These are phyloP conservation scores for Aricia agestis DNA, from an alignment of 1,140 invertebrate species.

Conservation along the genomic window DNA sequence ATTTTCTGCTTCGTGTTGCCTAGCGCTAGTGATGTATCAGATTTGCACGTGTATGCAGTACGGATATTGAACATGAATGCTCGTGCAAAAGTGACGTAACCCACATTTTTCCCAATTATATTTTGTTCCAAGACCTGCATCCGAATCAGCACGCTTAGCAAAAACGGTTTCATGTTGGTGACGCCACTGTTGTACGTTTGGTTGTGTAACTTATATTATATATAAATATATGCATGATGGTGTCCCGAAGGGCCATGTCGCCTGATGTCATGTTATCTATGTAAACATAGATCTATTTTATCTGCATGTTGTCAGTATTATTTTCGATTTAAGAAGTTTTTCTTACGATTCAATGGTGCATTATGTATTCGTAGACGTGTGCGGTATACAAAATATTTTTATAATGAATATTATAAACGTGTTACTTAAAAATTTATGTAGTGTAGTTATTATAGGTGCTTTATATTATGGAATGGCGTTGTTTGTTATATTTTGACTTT, in stretches of 20 bases:
- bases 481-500: not conserved
- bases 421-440: slow-evolving; percentile 12
- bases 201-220: not conserved
- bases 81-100: not conserved
- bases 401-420: slow-evolving; percentile 11
- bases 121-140: not conserved
- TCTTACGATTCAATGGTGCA: slow-evolving; percentile 28
- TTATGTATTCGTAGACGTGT: slow-evolving; percentile 33
- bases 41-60: not conserved
- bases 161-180: not conserved
- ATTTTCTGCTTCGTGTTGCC: not conserved
- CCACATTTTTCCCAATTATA: not conserved
- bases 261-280: slow-evolving; percentile 48
- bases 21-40: not conserved
- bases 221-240: slow-evolving; percentile 8
- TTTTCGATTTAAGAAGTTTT: slow-evolving; percentile 21
- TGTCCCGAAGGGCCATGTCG: slow-evolving; percentile 14
- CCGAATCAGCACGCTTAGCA: not conserved
- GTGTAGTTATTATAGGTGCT: not conserved
- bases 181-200: not conserved
- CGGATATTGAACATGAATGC: not conserved
- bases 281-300: slow-evolving; percentile 55
- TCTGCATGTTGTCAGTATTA: slow-evolving; percentile 64
- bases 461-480: slow-evolving; percentile 8
- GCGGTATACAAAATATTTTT: slow-evolving; percentile 15